These are phyloP conservation scores for Myathropa florea DNA, from an alignment of 2,888 invertebrate genomes.

Conservation along the genomic window DNA sequence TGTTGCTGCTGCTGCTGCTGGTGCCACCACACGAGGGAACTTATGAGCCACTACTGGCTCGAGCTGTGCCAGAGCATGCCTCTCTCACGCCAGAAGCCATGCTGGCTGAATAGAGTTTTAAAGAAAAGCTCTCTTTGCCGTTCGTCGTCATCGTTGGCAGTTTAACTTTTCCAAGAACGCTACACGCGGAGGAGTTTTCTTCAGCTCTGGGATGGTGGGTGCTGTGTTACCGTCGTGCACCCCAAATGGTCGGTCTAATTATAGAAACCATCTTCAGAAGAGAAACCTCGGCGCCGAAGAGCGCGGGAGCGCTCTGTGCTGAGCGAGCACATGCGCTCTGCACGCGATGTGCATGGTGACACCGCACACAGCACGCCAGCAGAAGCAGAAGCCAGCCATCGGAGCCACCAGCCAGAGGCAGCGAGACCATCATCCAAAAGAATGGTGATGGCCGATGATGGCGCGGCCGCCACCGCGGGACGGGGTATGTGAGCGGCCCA, in stretches of 20 bases:
- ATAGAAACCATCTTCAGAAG: conserved; percentile 63
- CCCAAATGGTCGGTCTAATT: conserved; percentile 57
- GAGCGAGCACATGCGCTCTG: conserved; percentile 60
- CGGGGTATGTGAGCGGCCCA: neutral
- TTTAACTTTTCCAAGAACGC: conserved; percentile 69
- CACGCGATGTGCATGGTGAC: conserved; percentile 25
- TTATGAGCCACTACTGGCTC: conserved; percentile 61
- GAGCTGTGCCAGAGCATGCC: neutral
- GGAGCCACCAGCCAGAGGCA: neutral
- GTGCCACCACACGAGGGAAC: conserved; percentile 67
- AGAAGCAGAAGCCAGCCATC: conserved; percentile 20
- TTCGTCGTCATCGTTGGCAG: conserved; percentile 15
- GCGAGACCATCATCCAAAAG: conserved; percentile 63
- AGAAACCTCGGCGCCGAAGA: conserved; percentile 22
- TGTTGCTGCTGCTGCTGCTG: too few relatives aligned
- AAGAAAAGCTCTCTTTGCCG: conserved; percentile 61
- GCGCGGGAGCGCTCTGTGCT: conserved; percentile 1
- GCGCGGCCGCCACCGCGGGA: neutral
- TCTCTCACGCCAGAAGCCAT: conserved; percentile 34
- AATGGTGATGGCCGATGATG: conserved; percentile 37
- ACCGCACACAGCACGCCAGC: conserved; percentile 21
- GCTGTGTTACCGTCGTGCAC: conserved; percentile 41
- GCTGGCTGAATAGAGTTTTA: neutral
- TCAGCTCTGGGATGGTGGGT: conserved; percentile 3
- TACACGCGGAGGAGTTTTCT: conserved; percentile 41